Percentiles rank a stretch among this genome's conserved stretches.
Evolutionary conservation across 2,113 vertebrate species (phyloP).

Genomic region (Takifugu flavidus): DNA sequence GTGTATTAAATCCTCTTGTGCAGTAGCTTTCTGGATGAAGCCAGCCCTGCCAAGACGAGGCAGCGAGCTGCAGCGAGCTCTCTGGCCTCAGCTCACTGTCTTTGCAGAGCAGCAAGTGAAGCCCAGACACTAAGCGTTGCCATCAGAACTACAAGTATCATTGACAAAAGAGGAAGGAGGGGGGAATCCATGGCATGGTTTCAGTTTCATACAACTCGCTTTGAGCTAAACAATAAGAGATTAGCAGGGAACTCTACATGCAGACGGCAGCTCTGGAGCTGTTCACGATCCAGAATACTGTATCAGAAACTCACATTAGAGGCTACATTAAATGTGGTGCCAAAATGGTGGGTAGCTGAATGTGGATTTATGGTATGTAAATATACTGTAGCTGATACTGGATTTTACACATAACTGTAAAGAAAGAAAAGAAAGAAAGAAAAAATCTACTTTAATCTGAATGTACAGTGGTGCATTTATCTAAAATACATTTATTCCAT

Average conservation of each 20-base stretch:
- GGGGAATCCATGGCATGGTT: slow-evolving; percentile 4
- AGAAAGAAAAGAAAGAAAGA: no score
- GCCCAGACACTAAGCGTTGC: slow-evolving; percentile 32
- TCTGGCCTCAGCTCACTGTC: slow-evolving; percentile 42
- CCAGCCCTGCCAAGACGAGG: slow-evolving; percentile 50
- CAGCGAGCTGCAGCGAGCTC: slow-evolving; percentile 48
- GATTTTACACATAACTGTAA: no score
- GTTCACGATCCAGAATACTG: background rate
- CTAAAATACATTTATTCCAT: no score
- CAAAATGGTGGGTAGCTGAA: background rate
- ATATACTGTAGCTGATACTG: no score
- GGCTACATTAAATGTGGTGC: background rate
- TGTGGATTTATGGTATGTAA: background rate
- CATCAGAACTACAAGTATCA: slow-evolving; percentile 27
- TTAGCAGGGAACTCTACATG: slow-evolving; percentile 16
- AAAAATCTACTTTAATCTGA: no score
- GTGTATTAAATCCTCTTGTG: slow-evolving; percentile 70
- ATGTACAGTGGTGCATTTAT: no score
- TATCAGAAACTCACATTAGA: background rate
- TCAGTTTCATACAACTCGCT: background rate
- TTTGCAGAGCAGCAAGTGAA: slow-evolving; percentile 35
- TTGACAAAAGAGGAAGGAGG: background rate
- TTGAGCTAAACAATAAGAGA: slow-evolving; percentile 18
- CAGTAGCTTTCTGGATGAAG: slow-evolving; percentile 63
- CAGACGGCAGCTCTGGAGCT: background rate